A percentile compares a stretch with the other conserved stretches of the same genome.
phyloP scores from a whole-genome alignment of 2,113 vertebrate species.

The Eclectus roratus region DNA sequence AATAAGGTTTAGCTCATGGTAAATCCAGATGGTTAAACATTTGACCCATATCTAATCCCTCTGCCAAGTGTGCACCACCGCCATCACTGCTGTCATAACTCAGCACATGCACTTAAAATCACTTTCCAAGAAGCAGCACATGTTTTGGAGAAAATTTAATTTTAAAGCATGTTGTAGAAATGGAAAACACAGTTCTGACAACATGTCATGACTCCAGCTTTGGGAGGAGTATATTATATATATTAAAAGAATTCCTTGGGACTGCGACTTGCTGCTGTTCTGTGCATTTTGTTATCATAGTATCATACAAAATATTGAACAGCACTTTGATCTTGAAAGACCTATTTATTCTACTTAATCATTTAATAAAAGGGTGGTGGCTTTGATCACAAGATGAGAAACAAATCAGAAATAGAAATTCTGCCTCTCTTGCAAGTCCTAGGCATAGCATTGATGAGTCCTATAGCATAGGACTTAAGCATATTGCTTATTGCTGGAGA shows the following conservation, averaged over 20 bases:
- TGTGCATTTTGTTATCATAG: not conserved
- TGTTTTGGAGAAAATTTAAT: conserved; percentile 44
- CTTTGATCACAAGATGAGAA: not conserved
- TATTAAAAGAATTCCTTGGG: not conserved
- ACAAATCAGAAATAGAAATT: not conserved
- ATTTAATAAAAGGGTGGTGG: not conserved
- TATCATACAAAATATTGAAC: not conserved
- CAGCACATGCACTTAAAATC: conserved; percentile 29
- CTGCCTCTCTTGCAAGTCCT: not conserved
- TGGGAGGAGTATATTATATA: not conserved
- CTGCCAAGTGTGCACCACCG: conserved; percentile 6
- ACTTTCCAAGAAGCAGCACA: not conserved
- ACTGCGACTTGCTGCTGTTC: not conserved
- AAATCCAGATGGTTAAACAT: conserved; percentile 71
- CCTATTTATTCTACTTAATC: not conserved
- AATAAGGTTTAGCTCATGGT: conserved; percentile 46
- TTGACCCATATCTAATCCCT: conserved; percentile 73
- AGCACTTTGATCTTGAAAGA: not conserved
- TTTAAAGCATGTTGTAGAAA: conserved; percentile 38
- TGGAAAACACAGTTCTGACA: not conserved
- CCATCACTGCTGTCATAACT: conserved; percentile 12
- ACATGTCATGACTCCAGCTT: not conserved
- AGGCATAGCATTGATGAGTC: rapidly evolving
- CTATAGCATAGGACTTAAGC: not conserved
- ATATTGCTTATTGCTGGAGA: not conserved